Conservation (phyloP, 2,888 invertebrate species). For the Phengaris arion region DNA sequence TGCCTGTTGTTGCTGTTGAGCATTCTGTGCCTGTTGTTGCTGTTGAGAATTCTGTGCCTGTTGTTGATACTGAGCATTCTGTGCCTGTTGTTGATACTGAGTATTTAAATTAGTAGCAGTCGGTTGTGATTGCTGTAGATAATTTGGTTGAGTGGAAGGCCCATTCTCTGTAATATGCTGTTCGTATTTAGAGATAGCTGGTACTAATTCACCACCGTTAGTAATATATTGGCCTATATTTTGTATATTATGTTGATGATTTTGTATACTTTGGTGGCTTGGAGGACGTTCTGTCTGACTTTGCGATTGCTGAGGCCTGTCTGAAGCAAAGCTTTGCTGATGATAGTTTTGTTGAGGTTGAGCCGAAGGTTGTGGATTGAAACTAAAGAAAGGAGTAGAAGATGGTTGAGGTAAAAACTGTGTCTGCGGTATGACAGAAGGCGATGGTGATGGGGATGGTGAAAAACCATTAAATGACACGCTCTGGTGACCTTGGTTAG, state of each 20-base stretch:
- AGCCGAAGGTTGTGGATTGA: conserved; percentile 63
- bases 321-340: conserved; percentile 55
- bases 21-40: conserved; percentile 42
- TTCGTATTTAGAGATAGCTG: conserved; percentile 88
- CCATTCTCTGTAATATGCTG: conserved; percentile 84
- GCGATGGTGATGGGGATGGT: conserved; percentile 52
- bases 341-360: conserved; percentile 53
- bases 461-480: conserved; percentile 53
- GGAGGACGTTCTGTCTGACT: conserved; percentile 59
- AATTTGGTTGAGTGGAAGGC: conserved; percentile 53
- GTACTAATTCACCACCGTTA: conserved; percentile 86
- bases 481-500: conserved; percentile 47
- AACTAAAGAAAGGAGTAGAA: conserved; percentile 62
- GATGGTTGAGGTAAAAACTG: conserved; percentile 70
- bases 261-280: conserved; percentile 52
- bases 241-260: conserved; percentile 64
- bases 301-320: conserved; percentile 55
- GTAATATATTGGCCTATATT: conserved; percentile 75
- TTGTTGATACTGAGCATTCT: conserved; percentile 40
- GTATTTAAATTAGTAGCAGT: conserved; percentile 35
- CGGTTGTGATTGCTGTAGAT: conserved; percentile 46
- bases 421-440: conserved; percentile 50
- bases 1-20: conserved; percentile 43
- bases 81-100: conserved; percentile 40
- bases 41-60: too few species aligned